Percentiles rank a stretch among this genome's conserved stretches.
These are phyloP conservation scores for Uloborus diversus DNA, from an alignment of 1,140 invertebrate species.

Conservation along the genomic window DNA sequence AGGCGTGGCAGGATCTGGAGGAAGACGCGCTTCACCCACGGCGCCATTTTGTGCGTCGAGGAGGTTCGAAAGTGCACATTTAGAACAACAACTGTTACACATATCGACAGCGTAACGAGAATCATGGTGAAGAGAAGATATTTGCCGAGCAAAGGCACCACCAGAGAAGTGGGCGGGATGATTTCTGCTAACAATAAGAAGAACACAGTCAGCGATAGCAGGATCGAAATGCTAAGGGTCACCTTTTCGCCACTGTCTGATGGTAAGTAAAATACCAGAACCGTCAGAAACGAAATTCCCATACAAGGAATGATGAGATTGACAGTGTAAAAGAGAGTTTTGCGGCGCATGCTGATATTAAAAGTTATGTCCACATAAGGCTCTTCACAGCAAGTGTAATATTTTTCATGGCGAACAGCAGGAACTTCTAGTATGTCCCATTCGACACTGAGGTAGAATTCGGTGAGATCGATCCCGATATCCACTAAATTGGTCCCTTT, in stretches of 20 bases:
- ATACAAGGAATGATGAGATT: slow-evolving; percentile 96
- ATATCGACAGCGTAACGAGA: slow-evolving; percentile 93
- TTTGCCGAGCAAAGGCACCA: slow-evolving; percentile 95
- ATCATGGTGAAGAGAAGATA: slow-evolving; percentile 99
- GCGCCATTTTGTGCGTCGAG: slow-evolving; percentile 93
- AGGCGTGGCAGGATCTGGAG: slow-evolving; percentile 85
- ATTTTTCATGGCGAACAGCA: slow-evolving; percentile 77
- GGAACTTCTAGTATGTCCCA: slow-evolving; percentile 97
- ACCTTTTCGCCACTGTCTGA: slow-evolving; percentile 98
- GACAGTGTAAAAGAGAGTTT: slow-evolving; percentile 97
- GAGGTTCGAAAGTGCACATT: slow-evolving; percentile 99
- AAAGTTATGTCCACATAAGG: slow-evolving; percentile 89
- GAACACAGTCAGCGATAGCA: slow-evolving; percentile 98
- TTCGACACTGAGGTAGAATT: slow-evolving; percentile 96
- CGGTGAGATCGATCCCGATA: slow-evolving; percentile 81
- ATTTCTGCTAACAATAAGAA: slow-evolving; percentile 98
- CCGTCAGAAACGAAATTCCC: slow-evolving; percentile 95
- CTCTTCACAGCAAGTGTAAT: slow-evolving; percentile 81
- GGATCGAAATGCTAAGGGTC: slow-evolving; percentile 75
- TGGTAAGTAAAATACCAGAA: slow-evolving; percentile 97
- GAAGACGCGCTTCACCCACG: slow-evolving; percentile 88
- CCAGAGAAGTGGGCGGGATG: slow-evolving; percentile 97
- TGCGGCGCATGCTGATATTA: slow-evolving; percentile 94
- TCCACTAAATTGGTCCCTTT: slow-evolving; percentile 63
- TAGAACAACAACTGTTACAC: slow-evolving; percentile 96